phyloP scores from a whole-genome alignment of 2,113 vertebrate species.

The Saccopteryx bilineata region DNA sequence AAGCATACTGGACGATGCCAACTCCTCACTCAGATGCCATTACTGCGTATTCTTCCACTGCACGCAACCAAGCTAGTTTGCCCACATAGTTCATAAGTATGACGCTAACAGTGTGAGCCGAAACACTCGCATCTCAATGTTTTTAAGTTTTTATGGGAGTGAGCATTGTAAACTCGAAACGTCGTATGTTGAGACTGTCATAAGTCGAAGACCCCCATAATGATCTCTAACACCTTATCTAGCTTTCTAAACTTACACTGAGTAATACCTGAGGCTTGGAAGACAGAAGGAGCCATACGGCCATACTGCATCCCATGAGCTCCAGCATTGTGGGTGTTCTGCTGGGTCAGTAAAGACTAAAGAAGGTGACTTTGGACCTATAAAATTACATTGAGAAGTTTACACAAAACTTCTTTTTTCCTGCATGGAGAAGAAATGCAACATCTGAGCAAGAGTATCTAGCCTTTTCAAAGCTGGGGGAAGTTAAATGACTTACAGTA shows the following conservation, averaged over 20 bases:
- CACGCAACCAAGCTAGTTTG: too few species aligned
- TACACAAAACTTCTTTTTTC: not conserved
- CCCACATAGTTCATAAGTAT: too few species aligned
- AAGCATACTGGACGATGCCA: too few species aligned
- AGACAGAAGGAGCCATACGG: not conserved
- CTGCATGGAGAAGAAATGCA: not conserved
- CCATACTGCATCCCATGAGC: not conserved
- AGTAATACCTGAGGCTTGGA: not conserved
- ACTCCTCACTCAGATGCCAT: too few species aligned
- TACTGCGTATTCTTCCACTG: too few species aligned
- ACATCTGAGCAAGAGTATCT: not conserved
- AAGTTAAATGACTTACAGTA: not conserved
- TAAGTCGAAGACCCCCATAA: not conserved
- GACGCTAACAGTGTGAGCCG: too few species aligned
- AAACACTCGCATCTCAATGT: too few species aligned
- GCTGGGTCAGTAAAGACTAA: not conserved
- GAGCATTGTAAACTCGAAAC: too few species aligned
- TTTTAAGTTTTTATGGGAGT: too few species aligned
- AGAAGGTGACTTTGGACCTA: not conserved
- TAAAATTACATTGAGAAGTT: not conserved
- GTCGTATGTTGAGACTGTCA: too few species aligned
- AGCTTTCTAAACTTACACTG: not conserved
- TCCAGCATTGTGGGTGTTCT: not conserved
- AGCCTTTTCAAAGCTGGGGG: not conserved
- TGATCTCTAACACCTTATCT: not conserved